These are phyloP conservation scores for Eupithecia dodoneata DNA, from an alignment of 2,888 invertebrate species.

Conservation along the genomic window DNA sequence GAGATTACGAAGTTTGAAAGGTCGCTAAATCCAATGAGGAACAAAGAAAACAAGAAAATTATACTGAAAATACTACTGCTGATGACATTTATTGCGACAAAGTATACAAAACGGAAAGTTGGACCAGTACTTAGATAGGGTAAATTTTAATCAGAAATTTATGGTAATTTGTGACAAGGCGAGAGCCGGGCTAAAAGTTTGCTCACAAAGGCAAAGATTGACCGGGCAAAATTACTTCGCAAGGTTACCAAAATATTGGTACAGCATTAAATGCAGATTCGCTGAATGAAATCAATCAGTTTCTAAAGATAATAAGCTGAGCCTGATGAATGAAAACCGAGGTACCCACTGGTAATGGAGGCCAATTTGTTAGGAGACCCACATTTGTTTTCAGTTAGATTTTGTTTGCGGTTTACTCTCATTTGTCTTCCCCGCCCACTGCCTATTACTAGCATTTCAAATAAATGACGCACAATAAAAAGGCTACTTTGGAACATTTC, in stretches of 20 bases:
- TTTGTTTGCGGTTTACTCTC: slow-evolving; percentile 28
- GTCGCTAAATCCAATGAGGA: slow-evolving; percentile 30
- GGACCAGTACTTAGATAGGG: slow-evolving; percentile 48
- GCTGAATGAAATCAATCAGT: slow-evolving; percentile 30
- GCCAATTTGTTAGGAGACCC: slow-evolving; percentile 38
- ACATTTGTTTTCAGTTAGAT: slow-evolving; percentile 32
- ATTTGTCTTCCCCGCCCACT: slow-evolving; percentile 16
- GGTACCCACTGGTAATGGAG: slow-evolving; percentile 32
- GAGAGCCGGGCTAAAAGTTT: slow-evolving; percentile 49
- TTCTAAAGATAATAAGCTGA: slow-evolving; percentile 28
- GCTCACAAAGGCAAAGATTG: slow-evolving; percentile 57
- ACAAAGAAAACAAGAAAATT: slow-evolving; percentile 30
- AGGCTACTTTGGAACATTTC: background rate
- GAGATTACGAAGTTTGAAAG: slow-evolving; percentile 26
- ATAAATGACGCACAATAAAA: slow-evolving; percentile 7
- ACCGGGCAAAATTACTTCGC: slow-evolving; percentile 53
- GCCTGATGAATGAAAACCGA: slow-evolving; percentile 32
- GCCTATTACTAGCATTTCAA: background rate
- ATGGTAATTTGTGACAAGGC: slow-evolving; percentile 59
- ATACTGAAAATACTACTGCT: slow-evolving; percentile 38
- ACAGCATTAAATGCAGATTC: slow-evolving; percentile 33
- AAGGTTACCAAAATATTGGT: slow-evolving; percentile 38
- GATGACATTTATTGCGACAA: slow-evolving; percentile 44
- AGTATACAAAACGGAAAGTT: slow-evolving; percentile 41
- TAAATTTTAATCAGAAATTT: slow-evolving; percentile 64